phyloP scores from a whole-genome alignment of 2,797 vertebrate genomes.

The Enteromius trimaculatus region DNA sequence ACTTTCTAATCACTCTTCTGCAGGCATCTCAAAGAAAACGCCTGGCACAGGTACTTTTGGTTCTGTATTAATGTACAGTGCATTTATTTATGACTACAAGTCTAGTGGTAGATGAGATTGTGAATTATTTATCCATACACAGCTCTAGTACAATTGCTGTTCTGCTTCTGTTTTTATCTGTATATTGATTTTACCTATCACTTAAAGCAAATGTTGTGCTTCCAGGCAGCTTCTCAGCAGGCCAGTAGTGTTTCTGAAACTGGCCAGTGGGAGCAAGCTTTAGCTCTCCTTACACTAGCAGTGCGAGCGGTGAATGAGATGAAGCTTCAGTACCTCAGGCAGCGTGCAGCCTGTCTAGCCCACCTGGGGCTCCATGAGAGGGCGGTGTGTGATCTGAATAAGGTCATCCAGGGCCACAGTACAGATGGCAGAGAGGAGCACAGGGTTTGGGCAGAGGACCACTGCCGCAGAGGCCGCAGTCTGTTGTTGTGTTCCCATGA shows the following conservation, averaged over 20 bases:
- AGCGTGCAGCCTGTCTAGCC: constrained; percentile 81
- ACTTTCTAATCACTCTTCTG: constrained; percentile 82
- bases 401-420: constrained; percentile 74
- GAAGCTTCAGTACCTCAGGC: constrained; percentile 76
- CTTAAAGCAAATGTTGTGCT: constrained; percentile 23
- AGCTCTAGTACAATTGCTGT: not conserved
- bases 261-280: constrained; percentile 73
- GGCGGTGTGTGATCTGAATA: constrained; percentile 83
- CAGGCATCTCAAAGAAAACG: constrained; percentile 75
- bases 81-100: not conserved
- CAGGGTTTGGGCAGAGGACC: constrained; percentile 74
- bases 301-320: constrained; percentile 72
- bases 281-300: constrained; percentile 83
- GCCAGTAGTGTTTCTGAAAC: constrained; percentile 73
- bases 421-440: constrained; percentile 58
- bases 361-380: constrained; percentile 75
- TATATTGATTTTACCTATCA: not conserved
- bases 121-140: not conserved
- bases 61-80: not conserved
- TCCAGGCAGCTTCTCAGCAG: constrained; percentile 85
- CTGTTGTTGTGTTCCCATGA: constrained; percentile 77
- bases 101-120: not conserved
- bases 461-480: constrained; percentile 82
- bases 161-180: not conserved
- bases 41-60: constrained; percentile 73